Evolutionary conservation across 2,113 vertebrate genomes (phyloP), one percentile per base, ranked within the genome.

Genomic region (Pelecanus crispus): DNA sequence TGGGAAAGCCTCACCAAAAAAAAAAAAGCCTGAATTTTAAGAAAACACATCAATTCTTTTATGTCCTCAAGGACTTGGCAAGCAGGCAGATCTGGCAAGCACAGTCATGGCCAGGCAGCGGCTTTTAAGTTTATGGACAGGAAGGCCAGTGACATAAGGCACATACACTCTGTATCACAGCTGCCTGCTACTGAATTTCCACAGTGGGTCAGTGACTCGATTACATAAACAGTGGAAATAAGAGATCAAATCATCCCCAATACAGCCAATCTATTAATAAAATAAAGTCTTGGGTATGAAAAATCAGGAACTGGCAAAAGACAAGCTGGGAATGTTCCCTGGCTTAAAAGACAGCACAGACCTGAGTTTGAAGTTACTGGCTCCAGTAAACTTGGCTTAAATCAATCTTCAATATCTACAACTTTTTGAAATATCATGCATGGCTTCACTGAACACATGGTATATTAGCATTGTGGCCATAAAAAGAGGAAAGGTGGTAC

Each of bases 81-180:
- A 65, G 75, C 49, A 74, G 56, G 55, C 52, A 81, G 31, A 56
- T 75, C 92, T 94, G 66, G 85, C 85, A 94, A 94, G 73, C 56
- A 62, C 36, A 83, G 79, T 17, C 90, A 70, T 44, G 56, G 42
- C 29, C 24, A 81, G 74, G 83, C 56, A 94, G 47, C 59, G 91
- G 77, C 56, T 83, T 94, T 89, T 90, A 86, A 82, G 81, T 95
- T 97, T 92, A 94, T 52, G 56, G 81, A 97, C 71, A 92, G 0
- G 14, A 86, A 93, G 93, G 92, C 71, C 92, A 88, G 59, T 94
- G 96, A 95, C 92, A 97, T 47, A 81, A 91, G 66, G 70, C 77
- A 81, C 67, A 92, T 52, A 62, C 24, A 82, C 44, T 61, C 84
- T 78, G 75, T 55, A 79, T 50, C 67, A 89, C 88, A 85, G 65